Evolutionary conservation across 92 coral and sea anemone genomes (phyloP).

Genomic region (Umimayanthus kanabou): DNA sequence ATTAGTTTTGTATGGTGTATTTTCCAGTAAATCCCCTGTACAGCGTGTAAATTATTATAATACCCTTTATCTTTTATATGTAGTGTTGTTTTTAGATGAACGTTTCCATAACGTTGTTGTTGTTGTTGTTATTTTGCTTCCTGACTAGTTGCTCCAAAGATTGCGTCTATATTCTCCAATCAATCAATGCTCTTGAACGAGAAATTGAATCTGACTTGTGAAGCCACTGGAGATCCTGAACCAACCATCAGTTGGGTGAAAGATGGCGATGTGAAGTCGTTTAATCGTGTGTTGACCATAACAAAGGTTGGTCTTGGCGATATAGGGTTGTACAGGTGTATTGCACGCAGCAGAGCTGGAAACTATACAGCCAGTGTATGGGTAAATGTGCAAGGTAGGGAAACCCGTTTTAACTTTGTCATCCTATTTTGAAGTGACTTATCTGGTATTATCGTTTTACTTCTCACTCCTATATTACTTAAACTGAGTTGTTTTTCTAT

Average conservation of each 20-base stretch:
- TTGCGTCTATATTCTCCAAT: background rate
- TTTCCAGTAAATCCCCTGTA: too few relatives aligned
- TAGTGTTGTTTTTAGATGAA: too few relatives aligned
- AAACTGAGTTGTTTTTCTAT: too few relatives aligned
- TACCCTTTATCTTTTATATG: too few relatives aligned
- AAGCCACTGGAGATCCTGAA: constrained; percentile 5
- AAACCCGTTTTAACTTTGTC: background rate
- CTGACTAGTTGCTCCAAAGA: constrained; percentile 11
- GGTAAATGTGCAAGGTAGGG: constrained; percentile 12
- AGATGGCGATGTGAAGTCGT: background rate
- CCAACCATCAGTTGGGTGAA: background rate
- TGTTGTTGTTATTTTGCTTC: too few relatives aligned
- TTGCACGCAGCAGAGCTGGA: constrained; percentile 4
- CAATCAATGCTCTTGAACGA: constrained; percentile 5
- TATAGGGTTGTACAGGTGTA: background rate
- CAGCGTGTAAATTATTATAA: too few relatives aligned
- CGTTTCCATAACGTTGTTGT: too few relatives aligned
- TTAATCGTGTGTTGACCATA: background rate
- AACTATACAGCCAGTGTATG: constrained; percentile 10
- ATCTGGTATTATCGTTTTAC: too few relatives aligned
- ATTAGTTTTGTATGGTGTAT: too few relatives aligned
- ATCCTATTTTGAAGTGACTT: too few relatives aligned
- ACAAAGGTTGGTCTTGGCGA: background rate
- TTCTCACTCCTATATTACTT: too few relatives aligned
- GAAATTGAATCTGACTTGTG: background rate